Conservation (phyloP, 2,113 vertebrate species). For the Corydoras sp. region DNA sequence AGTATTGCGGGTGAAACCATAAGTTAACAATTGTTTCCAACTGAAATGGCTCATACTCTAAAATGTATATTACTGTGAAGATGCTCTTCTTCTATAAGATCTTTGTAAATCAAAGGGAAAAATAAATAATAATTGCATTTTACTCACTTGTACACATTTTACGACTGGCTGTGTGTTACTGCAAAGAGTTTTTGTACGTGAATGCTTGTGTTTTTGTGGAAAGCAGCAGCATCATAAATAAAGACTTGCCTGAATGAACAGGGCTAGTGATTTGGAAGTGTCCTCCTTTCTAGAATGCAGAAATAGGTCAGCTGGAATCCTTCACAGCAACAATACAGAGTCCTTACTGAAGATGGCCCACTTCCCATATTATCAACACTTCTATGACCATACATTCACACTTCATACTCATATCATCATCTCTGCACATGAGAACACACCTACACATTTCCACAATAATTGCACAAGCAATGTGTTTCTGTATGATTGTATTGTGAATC, state of each 20-base stretch:
- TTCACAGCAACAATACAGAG: constrained; percentile 29
- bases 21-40: too few species aligned
- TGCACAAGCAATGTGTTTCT: too few species aligned
- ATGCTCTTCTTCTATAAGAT: too few species aligned
- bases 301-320: constrained; percentile 46
- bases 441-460: too few species aligned
- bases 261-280: constrained; percentile 32
- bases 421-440: neutral
- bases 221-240: constrained; percentile 11
- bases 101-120: too few species aligned
- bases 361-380: constrained; percentile 30
- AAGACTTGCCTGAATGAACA: constrained; percentile 34
- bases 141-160: constrained; percentile 8
- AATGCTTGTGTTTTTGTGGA: constrained; percentile 14
- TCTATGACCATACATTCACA: constrained; percentile 16
- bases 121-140: neutral
- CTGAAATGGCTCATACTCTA: too few species aligned
- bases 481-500: too few species aligned
- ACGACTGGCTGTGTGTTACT: constrained; percentile 12
- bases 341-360: constrained; percentile 34
- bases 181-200: constrained; percentile 7
- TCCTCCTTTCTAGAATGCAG: constrained; percentile 37
- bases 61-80: too few species aligned
- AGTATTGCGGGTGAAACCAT: too few species aligned
- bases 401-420: constrained; percentile 16